Conservation (phyloP, 1,140 invertebrate genomes). For the Heliconius himera region DNA sequence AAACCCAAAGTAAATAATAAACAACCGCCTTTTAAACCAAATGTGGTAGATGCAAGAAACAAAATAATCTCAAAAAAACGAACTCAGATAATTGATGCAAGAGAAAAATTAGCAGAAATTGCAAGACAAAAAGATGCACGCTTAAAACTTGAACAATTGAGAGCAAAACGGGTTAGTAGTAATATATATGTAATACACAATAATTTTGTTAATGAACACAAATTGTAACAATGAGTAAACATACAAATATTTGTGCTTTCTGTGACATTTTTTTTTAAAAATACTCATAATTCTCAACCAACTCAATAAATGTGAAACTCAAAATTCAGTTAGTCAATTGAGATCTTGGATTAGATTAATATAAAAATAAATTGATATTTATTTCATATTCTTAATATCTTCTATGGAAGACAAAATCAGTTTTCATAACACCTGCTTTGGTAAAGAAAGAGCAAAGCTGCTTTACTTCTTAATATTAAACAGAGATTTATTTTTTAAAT, state of each 20-base stretch:
- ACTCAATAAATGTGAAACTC: too few species aligned
- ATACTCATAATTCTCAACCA: too few species aligned
- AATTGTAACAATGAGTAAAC: neutral
- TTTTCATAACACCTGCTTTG: too few species aligned
- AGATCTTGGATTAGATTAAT: too few species aligned
- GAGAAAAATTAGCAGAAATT: constrained; percentile 85
- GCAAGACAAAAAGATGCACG: constrained; percentile 86
- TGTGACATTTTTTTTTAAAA: neutral
- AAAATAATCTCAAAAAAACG: constrained; percentile 87
- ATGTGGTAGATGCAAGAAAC: constrained; percentile 83
- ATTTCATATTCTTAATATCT: neutral
- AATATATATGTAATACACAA: neutral
- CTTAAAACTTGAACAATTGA: constrained; percentile 83
- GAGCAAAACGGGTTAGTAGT: constrained; percentile 48
- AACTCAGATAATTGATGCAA: constrained; percentile 84
- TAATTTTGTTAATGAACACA: neutral
- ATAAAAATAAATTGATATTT: too few species aligned
- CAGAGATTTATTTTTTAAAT: neutral
- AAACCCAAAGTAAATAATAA: constrained; percentile 50
- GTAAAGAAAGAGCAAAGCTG: too few species aligned
- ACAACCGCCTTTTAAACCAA: constrained; percentile 38
- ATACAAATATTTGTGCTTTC: neutral
- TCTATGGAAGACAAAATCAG: too few species aligned
- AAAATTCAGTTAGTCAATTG: too few species aligned
- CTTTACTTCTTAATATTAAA: too few species aligned